Conservation (phyloP, 2,888 invertebrate species). For the Omphaloscelis lunosa region DNA sequence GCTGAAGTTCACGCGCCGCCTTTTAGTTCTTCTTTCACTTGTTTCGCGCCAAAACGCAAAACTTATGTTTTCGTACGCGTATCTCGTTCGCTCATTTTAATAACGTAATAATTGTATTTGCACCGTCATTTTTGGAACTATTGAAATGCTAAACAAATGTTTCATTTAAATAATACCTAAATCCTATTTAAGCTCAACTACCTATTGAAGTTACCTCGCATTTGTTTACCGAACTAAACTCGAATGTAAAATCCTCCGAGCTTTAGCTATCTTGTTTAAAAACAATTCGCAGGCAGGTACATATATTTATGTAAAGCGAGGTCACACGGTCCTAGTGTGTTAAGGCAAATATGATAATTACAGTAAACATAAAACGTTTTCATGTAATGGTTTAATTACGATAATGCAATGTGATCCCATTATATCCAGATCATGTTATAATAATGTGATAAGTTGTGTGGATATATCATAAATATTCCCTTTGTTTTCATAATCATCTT, state of each 20-base stretch:
- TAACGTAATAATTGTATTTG: slow-evolving; percentile 18
- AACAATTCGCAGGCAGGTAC: slow-evolving; percentile 25
- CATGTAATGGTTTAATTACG: slow-evolving; percentile 53
- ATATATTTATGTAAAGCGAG: neutral
- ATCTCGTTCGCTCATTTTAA: neutral
- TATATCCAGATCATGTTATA: slow-evolving; percentile 5
- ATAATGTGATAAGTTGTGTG: neutral
- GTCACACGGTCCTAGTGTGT: slow-evolving; percentile 1
- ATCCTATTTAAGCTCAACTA: slow-evolving; percentile 21
- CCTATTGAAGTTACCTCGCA: slow-evolving; percentile 6
- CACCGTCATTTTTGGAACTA: neutral
- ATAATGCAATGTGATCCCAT: slow-evolving; percentile 30
- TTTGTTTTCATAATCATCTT: neutral
- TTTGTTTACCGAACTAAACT: slow-evolving; percentile 11
- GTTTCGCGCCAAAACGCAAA: neutral
- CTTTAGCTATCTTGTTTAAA: slow-evolving; percentile 29
- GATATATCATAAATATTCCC: neutral
- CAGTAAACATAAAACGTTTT: slow-evolving; percentile 26
- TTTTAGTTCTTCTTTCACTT: neutral
- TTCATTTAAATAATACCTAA: slow-evolving; percentile 15
- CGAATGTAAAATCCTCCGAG: neutral
- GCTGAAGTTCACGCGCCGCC: neutral
- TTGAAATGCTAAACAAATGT: slow-evolving; percentile 8
- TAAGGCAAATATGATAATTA: slow-evolving; percentile 27
- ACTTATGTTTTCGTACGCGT: neutral